phyloP scores from a whole-genome alignment of 92 coral and sea anemone species.

The Epizoanthus ramosus region DNA sequence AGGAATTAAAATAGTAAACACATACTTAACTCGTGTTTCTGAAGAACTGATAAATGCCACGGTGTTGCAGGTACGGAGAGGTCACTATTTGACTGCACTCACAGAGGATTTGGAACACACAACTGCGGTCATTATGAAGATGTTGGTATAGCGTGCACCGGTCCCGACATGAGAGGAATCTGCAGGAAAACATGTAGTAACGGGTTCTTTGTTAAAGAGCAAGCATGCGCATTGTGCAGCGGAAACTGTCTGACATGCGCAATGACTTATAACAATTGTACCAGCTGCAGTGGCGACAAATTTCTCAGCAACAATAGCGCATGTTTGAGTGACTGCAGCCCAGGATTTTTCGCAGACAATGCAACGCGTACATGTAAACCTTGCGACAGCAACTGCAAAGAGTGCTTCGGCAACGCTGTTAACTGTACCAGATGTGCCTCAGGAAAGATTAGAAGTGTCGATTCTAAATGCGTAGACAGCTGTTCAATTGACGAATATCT shows the following conservation, averaged over 20 bases:
- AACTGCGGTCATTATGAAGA: slow-evolving; percentile 88
- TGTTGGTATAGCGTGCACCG: slow-evolving; percentile 75
- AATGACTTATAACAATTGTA: slow-evolving; percentile 56
- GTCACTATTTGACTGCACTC: slow-evolving; percentile 65
- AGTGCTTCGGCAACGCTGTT: slow-evolving; percentile 47
- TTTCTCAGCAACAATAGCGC: slow-evolving; percentile 34
- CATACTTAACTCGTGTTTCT: too few relatives aligned
- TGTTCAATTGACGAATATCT: slow-evolving; percentile 28
- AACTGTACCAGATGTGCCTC: slow-evolving; percentile 64
- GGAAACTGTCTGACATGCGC: slow-evolving; percentile 62
- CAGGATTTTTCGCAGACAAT: slow-evolving; percentile 61
- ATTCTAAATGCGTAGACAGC: slow-evolving; percentile 37
- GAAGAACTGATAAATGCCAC: background rate
- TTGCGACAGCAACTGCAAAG: slow-evolving; percentile 52
- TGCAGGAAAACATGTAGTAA: slow-evolving; percentile 16
- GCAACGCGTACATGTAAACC: slow-evolving; percentile 42
- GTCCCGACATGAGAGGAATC: slow-evolving; percentile 63
- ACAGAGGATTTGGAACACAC: slow-evolving; percentile 71
- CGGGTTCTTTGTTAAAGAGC: slow-evolving; percentile 21
- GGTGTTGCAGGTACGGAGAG: slow-evolving; percentile 60
- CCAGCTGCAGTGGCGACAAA: slow-evolving; percentile 48
- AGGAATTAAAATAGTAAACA: too few relatives aligned
- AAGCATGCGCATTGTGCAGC: slow-evolving; percentile 67
- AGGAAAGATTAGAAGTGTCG: slow-evolving; percentile 22
- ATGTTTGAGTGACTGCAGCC: slow-evolving; percentile 70